phyloP scores from a whole-genome alignment of 2,888 invertebrate genomes.

The Trisateles emortualis region DNA sequence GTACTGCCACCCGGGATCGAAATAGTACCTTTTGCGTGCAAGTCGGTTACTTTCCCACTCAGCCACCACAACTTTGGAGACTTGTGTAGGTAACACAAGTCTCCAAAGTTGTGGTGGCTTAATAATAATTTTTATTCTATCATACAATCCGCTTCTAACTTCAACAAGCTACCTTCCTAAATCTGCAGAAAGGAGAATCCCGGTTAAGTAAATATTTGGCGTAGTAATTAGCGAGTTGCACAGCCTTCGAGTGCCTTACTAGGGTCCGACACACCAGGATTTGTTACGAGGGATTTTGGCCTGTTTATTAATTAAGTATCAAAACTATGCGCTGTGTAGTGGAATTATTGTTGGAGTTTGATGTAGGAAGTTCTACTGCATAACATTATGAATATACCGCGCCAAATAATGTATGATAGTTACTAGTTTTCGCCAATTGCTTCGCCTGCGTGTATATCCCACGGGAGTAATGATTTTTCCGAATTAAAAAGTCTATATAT shows the following conservation, averaged over 20 bases:
- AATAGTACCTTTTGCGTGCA: no score
- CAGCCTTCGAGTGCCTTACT: constrained; percentile 27
- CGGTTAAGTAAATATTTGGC: constrained; percentile 77
- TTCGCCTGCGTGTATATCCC: no score
- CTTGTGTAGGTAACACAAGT: no score
- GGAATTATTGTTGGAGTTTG: constrained; percentile 8
- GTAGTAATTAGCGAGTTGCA: constrained; percentile 75
- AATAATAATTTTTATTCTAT: no score
- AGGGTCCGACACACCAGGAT: constrained; percentile 35
- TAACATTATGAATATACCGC: neutral
- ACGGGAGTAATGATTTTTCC: no score
- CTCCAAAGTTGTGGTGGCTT: no score
- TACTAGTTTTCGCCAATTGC: no score
- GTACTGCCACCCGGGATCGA: no score
- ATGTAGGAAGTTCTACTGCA: constrained; percentile 4
- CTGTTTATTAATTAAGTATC: constrained; percentile 46
- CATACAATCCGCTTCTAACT: constrained; percentile 6
- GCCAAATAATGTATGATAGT: no score
- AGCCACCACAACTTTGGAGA: no score
- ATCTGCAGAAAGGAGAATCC: constrained; percentile 57
- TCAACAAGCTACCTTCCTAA: constrained; percentile 4
- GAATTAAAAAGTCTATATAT: no score
- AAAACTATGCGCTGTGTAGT: constrained; percentile 27
- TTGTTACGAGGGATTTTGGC: constrained; percentile 39
- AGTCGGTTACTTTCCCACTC: no score